Base-by-base conservation (phyloP, 2,113 vertebrate species). In the Orientallactaga bullata region DNA sequence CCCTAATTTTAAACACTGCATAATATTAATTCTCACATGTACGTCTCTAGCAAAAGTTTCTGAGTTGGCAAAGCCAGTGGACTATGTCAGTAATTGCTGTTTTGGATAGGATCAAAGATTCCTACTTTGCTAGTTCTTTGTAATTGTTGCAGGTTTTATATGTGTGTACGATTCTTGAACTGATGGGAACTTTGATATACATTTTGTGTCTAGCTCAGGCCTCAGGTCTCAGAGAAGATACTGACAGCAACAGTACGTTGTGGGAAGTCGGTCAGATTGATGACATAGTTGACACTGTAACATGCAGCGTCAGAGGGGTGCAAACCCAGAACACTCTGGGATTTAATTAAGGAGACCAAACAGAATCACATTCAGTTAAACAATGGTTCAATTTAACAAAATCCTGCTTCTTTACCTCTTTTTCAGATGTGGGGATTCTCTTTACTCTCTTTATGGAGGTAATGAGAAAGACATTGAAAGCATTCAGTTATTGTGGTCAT, bases 401-500 rank as follows among this genome's bases (percentile, higher is more conserved):
- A 42, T 86, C 16, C 39, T 88, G 7, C 23, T 82, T 90, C n/a
- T 78, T 78, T 84, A 71, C 78, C 55, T 72, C 65, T 88, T 88
- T 76, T 78, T 84, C 55, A 88, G 63, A 83, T 91, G 51, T 55
- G 55, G 17, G 24, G 5, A 66, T 88, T 83, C 30, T 58, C 18
- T 90, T 65, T 32, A 71, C 39, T 58, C 15, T 55, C 55, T 55
- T 55, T 42, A 42, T 61, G 63, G 39, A 83, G 84, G 61, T 71
- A 76, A 88, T 78, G 42, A 82, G 68, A 51, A 63, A 55, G 78
- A 78, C 71, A 42, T 26, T 51, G 37, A 83, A 91, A 58, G 39
- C 68, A 71, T 88, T 65, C 12, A 88, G 32, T 77, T 83, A 65
- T 88, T 77, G 26, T 91, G n/a, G 21, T 77, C n/a, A 35, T 39